phyloP scores from a whole-genome alignment of 2,113 vertebrate species.

The Carlito syrichta region DNA sequence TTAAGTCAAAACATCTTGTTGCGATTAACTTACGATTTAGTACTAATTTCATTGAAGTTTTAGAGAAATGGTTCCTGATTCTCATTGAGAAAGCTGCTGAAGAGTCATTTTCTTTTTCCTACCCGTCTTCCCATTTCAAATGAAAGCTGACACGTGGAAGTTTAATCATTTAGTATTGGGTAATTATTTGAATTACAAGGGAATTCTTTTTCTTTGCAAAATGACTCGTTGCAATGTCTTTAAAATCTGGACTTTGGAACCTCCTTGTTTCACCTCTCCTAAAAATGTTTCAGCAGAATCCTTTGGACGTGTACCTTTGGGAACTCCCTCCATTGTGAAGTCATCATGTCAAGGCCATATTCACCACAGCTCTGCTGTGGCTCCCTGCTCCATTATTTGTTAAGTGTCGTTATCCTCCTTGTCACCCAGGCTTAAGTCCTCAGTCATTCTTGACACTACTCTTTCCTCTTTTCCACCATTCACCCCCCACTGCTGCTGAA shows the following conservation, averaged over 20 bases:
- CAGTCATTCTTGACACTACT: not conserved
- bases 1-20: not conserved
- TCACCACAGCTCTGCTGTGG: not conserved
- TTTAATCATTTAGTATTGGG: not conserved
- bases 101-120: not conserved
- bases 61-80: not conserved
- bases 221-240: not conserved
- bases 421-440: not conserved
- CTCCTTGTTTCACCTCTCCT: not conserved
- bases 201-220: not conserved
- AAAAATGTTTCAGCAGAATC: not conserved
- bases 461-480: not conserved
- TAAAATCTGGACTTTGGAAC: not conserved
- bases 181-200: conserved; percentile 1
- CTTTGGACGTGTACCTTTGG: not conserved
- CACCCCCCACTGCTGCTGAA: not conserved
- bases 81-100: not conserved
- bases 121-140: not conserved
- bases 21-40: not conserved
- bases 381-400: not conserved
- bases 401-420: not conserved
- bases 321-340: too few species aligned
- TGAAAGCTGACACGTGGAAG: not conserved
- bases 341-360: not conserved
- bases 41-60: not conserved